Evolutionary conservation across 2,888 invertebrate species (phyloP).

Genomic region (Onchidella celtica): DNA sequence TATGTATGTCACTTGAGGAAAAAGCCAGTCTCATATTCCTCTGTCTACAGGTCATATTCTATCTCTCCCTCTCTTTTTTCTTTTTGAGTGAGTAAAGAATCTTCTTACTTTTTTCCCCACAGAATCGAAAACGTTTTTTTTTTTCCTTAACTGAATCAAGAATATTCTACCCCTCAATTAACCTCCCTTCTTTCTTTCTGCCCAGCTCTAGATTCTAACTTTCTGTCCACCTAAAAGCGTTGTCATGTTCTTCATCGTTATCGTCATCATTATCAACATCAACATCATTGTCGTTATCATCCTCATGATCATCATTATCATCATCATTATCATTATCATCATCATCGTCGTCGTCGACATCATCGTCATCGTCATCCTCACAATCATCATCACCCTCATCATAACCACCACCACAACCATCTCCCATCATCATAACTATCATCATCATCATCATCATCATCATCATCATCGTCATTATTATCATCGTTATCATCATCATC

Average conservation of each 20-base stretch:
- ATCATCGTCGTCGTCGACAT: not conserved
- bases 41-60: too few relatives aligned
- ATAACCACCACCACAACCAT: not conserved
- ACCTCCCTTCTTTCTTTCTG: too few relatives aligned
- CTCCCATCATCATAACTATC: not conserved
- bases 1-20: too few relatives aligned
- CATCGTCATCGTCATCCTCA: not conserved
- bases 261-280: not conserved
- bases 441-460: not conserved
- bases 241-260: not conserved
- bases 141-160: too few relatives aligned
- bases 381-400: not conserved
- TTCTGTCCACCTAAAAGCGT: too few relatives aligned
- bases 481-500: not conserved
- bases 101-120: too few relatives aligned
- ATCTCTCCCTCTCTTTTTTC: too few relatives aligned
- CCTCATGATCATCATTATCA: not conserved
- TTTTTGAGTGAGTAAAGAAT: too few relatives aligned
- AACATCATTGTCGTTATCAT: not conserved
- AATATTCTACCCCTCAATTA: too few relatives aligned
- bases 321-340: not conserved
- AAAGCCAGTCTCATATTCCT: too few relatives aligned
- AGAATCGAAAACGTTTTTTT: too few relatives aligned
- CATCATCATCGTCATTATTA: not conserved
- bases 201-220: too few relatives aligned